phyloP scores from a whole-genome alignment of 1,140 invertebrate genomes.

The Apolygus lucorum region DNA sequence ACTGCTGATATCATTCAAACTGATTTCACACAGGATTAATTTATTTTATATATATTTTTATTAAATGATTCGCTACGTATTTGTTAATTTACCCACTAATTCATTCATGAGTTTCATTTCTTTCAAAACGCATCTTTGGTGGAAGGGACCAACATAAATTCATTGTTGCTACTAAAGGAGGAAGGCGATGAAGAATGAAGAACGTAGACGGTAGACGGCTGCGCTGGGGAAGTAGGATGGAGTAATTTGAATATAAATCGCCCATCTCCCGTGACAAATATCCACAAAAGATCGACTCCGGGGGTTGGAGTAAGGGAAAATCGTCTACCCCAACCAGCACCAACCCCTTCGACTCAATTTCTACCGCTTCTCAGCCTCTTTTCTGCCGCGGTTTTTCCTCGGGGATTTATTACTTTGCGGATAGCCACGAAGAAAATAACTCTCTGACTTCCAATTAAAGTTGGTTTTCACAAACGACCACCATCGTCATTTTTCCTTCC shows the following conservation, averaged over 20 bases:
- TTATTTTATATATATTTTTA: no score
- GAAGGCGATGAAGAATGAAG: background rate
- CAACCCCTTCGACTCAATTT: background rate
- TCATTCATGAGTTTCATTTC: constrained; percentile 1
- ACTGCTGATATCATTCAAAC: no score
- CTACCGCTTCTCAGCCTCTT: background rate
- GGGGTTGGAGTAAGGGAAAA: background rate
- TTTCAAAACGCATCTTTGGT: background rate
- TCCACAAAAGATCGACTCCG: constrained; percentile 10
- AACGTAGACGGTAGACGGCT: background rate
- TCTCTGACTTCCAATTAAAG: background rate
- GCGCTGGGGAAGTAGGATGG: background rate
- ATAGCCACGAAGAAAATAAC: background rate
- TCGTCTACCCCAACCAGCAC: no score
- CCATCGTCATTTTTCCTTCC: no score
- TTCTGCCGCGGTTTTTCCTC: background rate
- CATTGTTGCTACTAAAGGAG: background rate
- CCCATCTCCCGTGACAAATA: constrained; percentile 14
- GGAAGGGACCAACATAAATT: background rate
- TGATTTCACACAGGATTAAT: no score
- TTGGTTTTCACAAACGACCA: background rate
- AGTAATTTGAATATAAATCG: constrained; percentile 17
- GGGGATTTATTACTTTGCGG: background rate
- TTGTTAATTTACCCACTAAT: no score
- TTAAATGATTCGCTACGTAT: no score